Evolutionary conservation across 2,888 invertebrate species (phyloP).

Genomic region (Amorpha juglandis): DNA sequence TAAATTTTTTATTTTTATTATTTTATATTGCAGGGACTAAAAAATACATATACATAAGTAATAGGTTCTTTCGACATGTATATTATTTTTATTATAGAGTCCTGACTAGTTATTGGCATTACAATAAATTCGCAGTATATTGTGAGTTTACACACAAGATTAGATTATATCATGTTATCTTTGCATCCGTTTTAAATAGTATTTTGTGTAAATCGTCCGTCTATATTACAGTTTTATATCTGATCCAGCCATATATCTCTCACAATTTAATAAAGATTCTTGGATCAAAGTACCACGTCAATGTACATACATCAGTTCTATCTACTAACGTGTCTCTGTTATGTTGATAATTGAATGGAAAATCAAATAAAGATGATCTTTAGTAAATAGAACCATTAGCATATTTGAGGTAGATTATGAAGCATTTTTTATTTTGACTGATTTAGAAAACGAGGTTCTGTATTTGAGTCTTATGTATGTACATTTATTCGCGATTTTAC

Average conservation of each 20-base stretch:
- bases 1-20: too few relatives aligned
- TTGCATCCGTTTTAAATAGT: neutral
- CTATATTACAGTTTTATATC: too few relatives aligned
- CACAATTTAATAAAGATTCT: too few relatives aligned
- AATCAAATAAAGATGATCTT: neutral
- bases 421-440: too few relatives aligned
- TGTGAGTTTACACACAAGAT: slow-evolving; percentile 22
- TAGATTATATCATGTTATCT: slow-evolving; percentile 14
- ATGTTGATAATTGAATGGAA: neutral
- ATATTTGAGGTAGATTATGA: neutral
- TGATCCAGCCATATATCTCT: too few relatives aligned
- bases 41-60: neutral
- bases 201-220: neutral
- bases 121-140: neutral
- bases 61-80: too few relatives aligned
- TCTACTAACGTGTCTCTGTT: neutral
- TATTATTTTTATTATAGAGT: neutral
- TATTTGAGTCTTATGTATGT: too few relatives aligned
- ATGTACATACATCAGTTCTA: neutral
- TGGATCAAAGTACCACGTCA: neutral
- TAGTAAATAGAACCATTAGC: neutral
- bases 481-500: too few relatives aligned
- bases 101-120: neutral
- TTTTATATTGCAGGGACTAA: too few relatives aligned
- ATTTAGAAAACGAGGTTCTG: too few relatives aligned